phyloP scores from a whole-genome alignment of 2,113 vertebrate genomes.

The Kryptolebias marmoratus region DNA sequence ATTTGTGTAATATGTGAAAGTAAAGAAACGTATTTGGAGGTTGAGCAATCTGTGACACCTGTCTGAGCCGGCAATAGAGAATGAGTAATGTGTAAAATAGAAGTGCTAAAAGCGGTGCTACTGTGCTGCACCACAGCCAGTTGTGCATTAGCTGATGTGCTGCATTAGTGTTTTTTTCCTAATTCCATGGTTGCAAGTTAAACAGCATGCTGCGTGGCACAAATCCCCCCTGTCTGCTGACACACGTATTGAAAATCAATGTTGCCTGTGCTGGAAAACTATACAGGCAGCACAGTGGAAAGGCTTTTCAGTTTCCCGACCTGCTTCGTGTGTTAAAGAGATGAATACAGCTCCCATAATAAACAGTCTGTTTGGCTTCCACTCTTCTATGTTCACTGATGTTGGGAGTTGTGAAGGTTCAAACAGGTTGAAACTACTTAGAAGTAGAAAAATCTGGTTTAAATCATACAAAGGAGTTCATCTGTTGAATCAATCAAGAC shows the following conservation, averaged over 20 bases:
- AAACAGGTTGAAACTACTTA: too few relatives aligned
- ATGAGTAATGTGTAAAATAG: not conserved
- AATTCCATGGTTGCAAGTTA: slow-evolving; percentile 30
- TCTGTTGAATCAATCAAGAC: too few relatives aligned
- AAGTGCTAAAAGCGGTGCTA: not conserved
- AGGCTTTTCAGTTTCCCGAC: slow-evolving; percentile 40
- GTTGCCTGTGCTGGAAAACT: slow-evolving; percentile 43
- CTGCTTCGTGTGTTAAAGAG: slow-evolving; percentile 35
- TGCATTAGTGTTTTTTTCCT: slow-evolving; percentile 9
- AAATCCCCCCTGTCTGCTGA: slow-evolving; percentile 55
- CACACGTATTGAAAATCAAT: slow-evolving; percentile 72
- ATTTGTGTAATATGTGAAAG: too few relatives aligned
- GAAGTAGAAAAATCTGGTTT: too few relatives aligned
- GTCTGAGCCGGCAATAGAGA: too few relatives aligned
- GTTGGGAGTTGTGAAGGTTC: too few relatives aligned
- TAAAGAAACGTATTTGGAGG: too few relatives aligned
- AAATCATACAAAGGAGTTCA: too few relatives aligned
- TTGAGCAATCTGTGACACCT: too few relatives aligned
- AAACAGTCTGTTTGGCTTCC: not conserved
- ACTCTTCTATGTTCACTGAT: too few relatives aligned
- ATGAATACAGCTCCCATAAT: slow-evolving; percentile 19
- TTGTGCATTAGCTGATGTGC: slow-evolving; percentile 9
- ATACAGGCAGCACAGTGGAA: slow-evolving; percentile 43
- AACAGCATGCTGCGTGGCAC: slow-evolving; percentile 41
- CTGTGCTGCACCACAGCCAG: slow-evolving; percentile 15